Evolutionary conservation across 2,888 invertebrate genomes (phyloP), one percentile per base, ranked within the genome.

Genomic region (Orthonevra nobilis): DNA sequence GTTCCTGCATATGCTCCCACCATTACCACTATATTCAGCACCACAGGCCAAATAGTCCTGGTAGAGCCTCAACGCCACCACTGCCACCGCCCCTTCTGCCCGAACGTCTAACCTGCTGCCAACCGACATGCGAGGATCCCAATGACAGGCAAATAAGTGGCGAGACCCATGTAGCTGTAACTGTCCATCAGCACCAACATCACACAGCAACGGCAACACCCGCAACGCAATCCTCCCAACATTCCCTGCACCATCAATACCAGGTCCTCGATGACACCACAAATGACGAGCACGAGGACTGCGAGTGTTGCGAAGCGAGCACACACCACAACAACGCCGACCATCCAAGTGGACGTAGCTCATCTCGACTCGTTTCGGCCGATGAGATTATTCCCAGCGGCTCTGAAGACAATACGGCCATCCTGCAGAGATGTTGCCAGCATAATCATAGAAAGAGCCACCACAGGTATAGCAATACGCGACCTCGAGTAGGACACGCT

Each of bases 21-120:
- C 87, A 89, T 81, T 89, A 87, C 82, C 88, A 88, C 83, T 87
- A 88, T 75, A 86, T 87, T 69, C 88, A 88, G 77, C 87, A 88
- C 82, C 88, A 70, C 82, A 81, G 83, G 84, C 84, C 82, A 82
- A 85, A 44, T 83, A 85, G 69, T 83, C 83, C 81, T 81, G 85
- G 56, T 32, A 84, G 82, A 50, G 81, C 69, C 44, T 74, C 73
- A 17, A 44, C 81, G 7, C 81, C 77, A 46, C 84, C 79, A 40
- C 30, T 79, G 19, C 73, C 73, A 12, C 79, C 79, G 7, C 79
- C 79, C 7, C 30, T 79, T n/a, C 23, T 79, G 44, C 79, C 79
- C 1, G 79, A 79, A 50, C 79, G 79, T 32, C 61, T 79, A 42
- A 61, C 73, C 32, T 79, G 79, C 34, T 79, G 79, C 61, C 72